These are phyloP conservation scores for Ichneumoninae sp. DNA, from an alignment of 2,888 invertebrate species.

Conservation along the genomic window DNA sequence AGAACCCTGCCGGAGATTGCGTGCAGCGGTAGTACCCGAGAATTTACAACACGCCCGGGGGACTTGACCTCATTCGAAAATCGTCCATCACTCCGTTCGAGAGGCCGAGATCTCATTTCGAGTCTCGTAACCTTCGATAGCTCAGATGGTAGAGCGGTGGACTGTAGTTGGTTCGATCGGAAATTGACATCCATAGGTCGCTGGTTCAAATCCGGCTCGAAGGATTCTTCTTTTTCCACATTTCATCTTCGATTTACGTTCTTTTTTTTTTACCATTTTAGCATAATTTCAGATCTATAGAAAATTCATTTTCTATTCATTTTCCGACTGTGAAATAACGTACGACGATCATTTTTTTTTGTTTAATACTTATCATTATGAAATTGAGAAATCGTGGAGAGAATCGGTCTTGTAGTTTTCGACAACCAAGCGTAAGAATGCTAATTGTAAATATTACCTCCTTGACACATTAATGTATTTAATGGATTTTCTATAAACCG, in stretches of 20 bases:
- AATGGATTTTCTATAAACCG: slow-evolving; percentile 79
- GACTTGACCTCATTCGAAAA: slow-evolving; percentile 55
- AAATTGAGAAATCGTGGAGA: too few species aligned
- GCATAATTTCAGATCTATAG: too few species aligned
- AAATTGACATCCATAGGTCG: slow-evolving; percentile 81
- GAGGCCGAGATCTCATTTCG: slow-evolving; percentile 49
- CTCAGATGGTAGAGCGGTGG: slow-evolving; percentile 84
- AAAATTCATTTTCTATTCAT: too few species aligned
- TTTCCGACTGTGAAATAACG: too few species aligned
- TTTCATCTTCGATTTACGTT: too few species aligned
- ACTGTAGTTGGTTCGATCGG: slow-evolving; percentile 75
- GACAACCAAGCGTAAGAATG: too few species aligned
- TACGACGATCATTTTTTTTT: too few species aligned
- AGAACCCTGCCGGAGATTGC: neutral
- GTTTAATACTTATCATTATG: too few species aligned
- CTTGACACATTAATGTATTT: too few species aligned
- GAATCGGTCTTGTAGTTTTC: slow-evolving; percentile 73
- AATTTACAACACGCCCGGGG: slow-evolving; percentile 21
- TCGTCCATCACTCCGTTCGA: slow-evolving; percentile 32
- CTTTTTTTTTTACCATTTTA: too few species aligned
- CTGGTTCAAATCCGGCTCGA: slow-evolving; percentile 83
- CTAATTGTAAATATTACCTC: too few species aligned
- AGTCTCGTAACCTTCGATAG: slow-evolving; percentile 75
- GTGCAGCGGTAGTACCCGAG: slow-evolving; percentile 24
- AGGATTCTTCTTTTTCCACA: slow-evolving; percentile 70